These are phyloP conservation scores for Eupeodes latifasciatus DNA, from an alignment of 2,888 invertebrate genomes.

Conservation along the genomic window DNA sequence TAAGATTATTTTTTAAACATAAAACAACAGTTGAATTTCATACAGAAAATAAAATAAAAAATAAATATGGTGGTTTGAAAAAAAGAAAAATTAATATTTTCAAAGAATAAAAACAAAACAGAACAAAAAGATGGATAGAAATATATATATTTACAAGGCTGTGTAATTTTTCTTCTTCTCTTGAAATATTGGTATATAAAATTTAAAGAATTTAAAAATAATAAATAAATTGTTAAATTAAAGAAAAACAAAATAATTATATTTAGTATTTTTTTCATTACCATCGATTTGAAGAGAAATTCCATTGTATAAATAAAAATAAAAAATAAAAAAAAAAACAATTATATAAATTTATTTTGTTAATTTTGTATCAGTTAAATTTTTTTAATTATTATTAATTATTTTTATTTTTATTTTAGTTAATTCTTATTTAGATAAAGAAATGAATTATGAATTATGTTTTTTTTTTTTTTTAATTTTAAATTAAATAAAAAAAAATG, in stretches of 20 bases:
- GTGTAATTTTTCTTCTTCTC: conserved; percentile 73
- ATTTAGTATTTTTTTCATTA: conserved; percentile 49
- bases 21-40: conserved; percentile 59
- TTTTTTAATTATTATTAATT: conserved; percentile 8
- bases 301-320: conserved; percentile 54
- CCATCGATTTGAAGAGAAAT: conserved; percentile 72
- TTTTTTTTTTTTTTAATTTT: conserved; percentile 30
- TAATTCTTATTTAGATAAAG: conserved; percentile 43
- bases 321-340: neutral
- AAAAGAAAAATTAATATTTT: conserved; percentile 36
- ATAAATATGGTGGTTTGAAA: conserved; percentile 46
- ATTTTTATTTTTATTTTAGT: conserved; percentile 53
- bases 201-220: neutral
- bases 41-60: conserved; percentile 3
- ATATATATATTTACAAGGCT: conserved; percentile 67
- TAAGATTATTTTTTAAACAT: conserved; percentile 17
- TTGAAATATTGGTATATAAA: conserved; percentile 46
- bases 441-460: conserved; percentile 47
- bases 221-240: conserved; percentile 5
- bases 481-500: conserved; percentile 41
- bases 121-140: conserved; percentile 42
- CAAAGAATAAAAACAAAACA: conserved; percentile 8
- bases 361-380: conserved; percentile 40
- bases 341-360: conserved; percentile 45
- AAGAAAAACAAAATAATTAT: conserved; percentile 19